Evolutionary conservation across 2,797 vertebrate genomes (phyloP).

Genomic region (Onychomys arenicola): DNA sequence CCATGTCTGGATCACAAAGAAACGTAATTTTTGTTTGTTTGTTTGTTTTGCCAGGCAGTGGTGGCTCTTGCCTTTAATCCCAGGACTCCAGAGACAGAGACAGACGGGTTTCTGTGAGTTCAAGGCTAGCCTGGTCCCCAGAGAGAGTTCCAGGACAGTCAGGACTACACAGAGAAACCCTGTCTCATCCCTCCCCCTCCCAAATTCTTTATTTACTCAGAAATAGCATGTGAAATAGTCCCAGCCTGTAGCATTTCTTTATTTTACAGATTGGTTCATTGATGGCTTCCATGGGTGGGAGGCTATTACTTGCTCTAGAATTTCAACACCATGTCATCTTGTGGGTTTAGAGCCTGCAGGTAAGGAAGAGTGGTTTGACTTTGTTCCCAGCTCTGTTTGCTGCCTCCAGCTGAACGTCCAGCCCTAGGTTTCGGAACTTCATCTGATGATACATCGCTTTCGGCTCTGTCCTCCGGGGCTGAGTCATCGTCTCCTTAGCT

Average conservation of each 20-base stretch:
- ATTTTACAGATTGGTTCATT: not conserved
- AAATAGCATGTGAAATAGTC: not conserved
- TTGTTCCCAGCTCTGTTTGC: not conserved
- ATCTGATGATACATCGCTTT: not conserved
- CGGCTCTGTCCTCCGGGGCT: not conserved
- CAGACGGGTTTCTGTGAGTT: not conserved
- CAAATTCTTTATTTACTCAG: not conserved
- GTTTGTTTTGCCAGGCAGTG: not conserved
- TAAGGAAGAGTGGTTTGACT: not conserved
- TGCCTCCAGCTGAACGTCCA: not conserved
- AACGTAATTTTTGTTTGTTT: not conserved
- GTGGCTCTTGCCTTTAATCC: not conserved
- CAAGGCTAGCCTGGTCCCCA: not conserved
- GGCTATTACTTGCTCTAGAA: slow-evolving; percentile 21
- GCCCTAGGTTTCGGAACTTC: not conserved
- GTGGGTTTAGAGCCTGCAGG: slow-evolving; percentile 10
- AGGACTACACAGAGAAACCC: not conserved
- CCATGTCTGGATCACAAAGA: not conserved
- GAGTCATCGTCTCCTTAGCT: not conserved
- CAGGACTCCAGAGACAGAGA: not conserved
- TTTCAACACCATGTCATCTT: slow-evolving; percentile 44
- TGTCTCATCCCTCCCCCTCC: not conserved
- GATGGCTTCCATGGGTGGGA: not conserved
- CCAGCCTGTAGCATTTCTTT: not conserved
- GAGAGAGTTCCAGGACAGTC: not conserved